These are phyloP conservation scores for Sylvilagus floridanus DNA, from an alignment of 2,797 vertebrate genomes.

Conservation along the genomic window DNA sequence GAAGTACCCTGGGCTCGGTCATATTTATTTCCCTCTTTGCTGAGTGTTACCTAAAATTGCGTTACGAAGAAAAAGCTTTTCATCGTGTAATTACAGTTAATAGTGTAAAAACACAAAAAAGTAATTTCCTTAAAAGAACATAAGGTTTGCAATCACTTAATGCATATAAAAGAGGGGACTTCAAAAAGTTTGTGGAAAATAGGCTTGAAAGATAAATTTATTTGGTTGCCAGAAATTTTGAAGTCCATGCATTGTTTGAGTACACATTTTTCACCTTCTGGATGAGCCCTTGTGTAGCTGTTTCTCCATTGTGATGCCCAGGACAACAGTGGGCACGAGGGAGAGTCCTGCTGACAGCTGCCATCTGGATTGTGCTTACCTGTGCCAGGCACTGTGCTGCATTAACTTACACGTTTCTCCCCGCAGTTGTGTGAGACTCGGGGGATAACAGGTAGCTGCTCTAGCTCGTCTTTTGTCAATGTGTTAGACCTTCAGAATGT, in stretches of 20 bases:
- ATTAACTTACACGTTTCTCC: background rate
- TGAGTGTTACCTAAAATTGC: background rate
- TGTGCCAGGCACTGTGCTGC: background rate
- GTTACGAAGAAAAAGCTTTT: background rate
- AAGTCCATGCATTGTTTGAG: no score
- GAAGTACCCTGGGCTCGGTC: background rate
- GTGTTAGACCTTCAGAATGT: background rate
- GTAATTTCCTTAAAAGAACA: background rate
- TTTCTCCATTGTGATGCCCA: background rate
- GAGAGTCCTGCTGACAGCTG: background rate
- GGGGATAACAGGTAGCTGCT: no score
- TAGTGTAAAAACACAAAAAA: background rate
- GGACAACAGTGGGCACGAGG: background rate
- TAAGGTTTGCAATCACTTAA: no score
- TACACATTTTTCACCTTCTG: no score
- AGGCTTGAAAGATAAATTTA: no score
- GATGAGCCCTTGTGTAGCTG: background rate
- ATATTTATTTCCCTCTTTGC: background rate
- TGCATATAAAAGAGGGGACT: no score
- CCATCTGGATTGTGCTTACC: fast-evolving
- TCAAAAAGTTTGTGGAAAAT: no score
- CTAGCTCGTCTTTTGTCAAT: background rate
- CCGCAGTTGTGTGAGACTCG: background rate
- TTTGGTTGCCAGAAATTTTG: no score
- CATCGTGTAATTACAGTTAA: background rate